phyloP scores from a whole-genome alignment of 2,797 vertebrate genomes.

The Periparus ater region DNA sequence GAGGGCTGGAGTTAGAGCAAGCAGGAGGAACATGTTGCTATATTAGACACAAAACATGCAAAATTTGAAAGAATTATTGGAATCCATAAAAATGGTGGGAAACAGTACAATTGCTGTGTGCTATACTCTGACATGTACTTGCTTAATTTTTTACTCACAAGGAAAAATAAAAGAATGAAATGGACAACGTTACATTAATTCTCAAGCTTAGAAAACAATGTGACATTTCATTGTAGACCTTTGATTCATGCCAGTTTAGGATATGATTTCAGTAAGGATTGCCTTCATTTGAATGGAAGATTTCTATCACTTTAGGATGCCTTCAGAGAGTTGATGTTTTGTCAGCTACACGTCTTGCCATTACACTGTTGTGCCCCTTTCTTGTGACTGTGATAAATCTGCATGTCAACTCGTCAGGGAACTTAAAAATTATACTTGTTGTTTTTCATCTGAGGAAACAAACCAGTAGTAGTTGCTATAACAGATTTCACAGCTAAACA shows the following conservation, averaged over 20 bases:
- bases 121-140: not conserved
- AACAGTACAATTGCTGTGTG: not conserved
- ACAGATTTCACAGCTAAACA: conserved; percentile 45
- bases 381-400: not conserved
- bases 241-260: conserved; percentile 17
- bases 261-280: not conserved
- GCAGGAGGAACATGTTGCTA: not conserved
- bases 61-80: not conserved
- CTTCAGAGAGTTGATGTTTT: conserved; percentile 22
- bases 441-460: conserved; percentile 42
- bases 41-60: not conserved
- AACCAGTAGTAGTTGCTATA: conserved; percentile 26
- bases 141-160: not conserved
- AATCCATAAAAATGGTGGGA: not conserved
- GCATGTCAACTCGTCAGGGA: not conserved
- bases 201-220: not conserved
- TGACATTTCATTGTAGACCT: not conserved
- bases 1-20: not conserved
- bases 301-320: conserved; percentile 25
- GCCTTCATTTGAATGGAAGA: not conserved
- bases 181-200: not conserved
- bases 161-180: not conserved
- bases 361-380: not conserved
- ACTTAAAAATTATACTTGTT: conserved; percentile 14
- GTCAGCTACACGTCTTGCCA: not conserved